Percentiles rank a stretch among this genome's conserved stretches.
Evolutionary conservation across 2,113 vertebrate species (phyloP).

Genomic region (Puffinus mauretanicus): DNA sequence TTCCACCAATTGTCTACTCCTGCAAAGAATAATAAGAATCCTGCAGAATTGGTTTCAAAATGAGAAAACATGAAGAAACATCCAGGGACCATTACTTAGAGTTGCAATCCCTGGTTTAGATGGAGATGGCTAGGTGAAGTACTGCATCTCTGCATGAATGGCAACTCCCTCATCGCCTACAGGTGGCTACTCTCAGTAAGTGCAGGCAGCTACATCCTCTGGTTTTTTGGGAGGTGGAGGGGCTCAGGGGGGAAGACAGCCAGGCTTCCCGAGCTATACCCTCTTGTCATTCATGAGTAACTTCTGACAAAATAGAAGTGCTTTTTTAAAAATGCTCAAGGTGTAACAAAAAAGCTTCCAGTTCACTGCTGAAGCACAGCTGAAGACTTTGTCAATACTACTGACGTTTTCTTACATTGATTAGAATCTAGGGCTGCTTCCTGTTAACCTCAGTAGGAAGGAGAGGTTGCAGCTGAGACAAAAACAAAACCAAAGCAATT

Average conservation of each 20-base stretch:
- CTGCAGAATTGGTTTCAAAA: not conserved
- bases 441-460: not conserved
- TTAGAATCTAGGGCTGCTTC: not conserved
- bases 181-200: not conserved
- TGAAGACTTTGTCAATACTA: not conserved
- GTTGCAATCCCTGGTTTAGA: not conserved
- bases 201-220: not conserved
- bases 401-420: not conserved
- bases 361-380: not conserved
- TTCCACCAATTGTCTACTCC: not conserved
- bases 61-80: not conserved
- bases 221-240: not conserved
- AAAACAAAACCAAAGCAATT: not conserved
- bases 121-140: not conserved
- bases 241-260: not conserved
- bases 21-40: not conserved
- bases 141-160: accelerated
- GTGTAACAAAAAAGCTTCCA: not conserved
- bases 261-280: not conserved
- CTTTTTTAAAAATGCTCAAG: not conserved
- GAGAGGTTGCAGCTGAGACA: not conserved
- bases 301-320: not conserved
- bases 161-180: not conserved
- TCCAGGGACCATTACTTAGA: not conserved
- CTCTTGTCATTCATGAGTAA: accelerated